Conservation (phyloP, 2,113 vertebrate species). For the Hippolais icterina region DNA sequence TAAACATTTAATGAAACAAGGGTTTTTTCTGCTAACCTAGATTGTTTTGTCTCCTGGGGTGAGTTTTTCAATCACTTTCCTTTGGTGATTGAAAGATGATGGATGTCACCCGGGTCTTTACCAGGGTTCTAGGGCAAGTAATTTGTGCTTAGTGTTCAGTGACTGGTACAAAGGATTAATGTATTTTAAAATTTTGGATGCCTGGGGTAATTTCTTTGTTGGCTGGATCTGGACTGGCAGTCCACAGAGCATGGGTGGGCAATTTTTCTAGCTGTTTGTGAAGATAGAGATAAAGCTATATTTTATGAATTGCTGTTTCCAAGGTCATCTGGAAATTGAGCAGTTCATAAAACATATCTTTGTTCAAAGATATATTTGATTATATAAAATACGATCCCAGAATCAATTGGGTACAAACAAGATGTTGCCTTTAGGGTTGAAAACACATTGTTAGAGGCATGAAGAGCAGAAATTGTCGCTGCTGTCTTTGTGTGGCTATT, state of each 20-base stretch:
- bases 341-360: slow-evolving; percentile 55
- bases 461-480: slow-evolving; percentile 40
- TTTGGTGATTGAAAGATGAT: slow-evolving; percentile 15
- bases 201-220: not conserved
- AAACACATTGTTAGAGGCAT: slow-evolving; percentile 58
- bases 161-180: slow-evolving; percentile 36
- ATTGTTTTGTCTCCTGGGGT: not conserved
- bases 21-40: not conserved
- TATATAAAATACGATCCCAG: slow-evolving; percentile 53
- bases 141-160: slow-evolving; percentile 10
- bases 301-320: slow-evolving; percentile 55
- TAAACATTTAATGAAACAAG: not conserved
- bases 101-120: not conserved
- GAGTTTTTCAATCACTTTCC: slow-evolving; percentile 33
- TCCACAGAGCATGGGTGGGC: slow-evolving; percentile 12
- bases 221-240: not conserved
- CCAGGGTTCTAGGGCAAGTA: not conserved
- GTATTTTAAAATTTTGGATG: slow-evolving; percentile 9
- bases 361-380: slow-evolving; percentile 55
- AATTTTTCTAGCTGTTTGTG: slow-evolving; percentile 13
- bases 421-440: slow-evolving; percentile 57
- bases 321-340: slow-evolving; percentile 59
- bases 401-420: slow-evolving; percentile 62
- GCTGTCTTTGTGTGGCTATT: slow-evolving; percentile 62
- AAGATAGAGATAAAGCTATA: slow-evolving; percentile 54